Base-by-base conservation (phyloP, 2,888 invertebrate species). In the Acleris holmiana region DNA sequence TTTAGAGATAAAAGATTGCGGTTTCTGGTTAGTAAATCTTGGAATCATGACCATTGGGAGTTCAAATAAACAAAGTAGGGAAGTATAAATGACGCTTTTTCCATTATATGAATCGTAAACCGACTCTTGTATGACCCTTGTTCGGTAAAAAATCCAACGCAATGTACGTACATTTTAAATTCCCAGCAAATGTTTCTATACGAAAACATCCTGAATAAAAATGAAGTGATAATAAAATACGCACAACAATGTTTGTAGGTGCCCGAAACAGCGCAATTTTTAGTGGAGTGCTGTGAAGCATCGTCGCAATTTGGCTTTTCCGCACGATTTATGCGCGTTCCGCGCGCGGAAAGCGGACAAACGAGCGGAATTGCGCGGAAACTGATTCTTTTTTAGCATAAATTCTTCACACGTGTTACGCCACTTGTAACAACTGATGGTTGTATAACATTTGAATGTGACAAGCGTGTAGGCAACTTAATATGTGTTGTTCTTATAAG, bases 241-340 rank as follows among this genome's bases (percentile, higher is more conserved):
- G 76, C 78, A 80, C 79, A 78, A 83, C 84, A 82, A 88, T 86
- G 86, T 89, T 88, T 84, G 85, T 84, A 77, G n/a, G n/a, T n/a
- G n/a, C 82, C 82, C 83, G 76, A 79, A 84, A 86, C 86, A 85
- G 85, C 76, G 83, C 86, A 83, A 85, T 88, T 89, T 90, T 88
- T 85, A 84, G 86, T 87, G 79, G 85, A 86, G 85, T 82, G 85
- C 78, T 75, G 83, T 83, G 85, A 85, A 84, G 82, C 86, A 87
- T 85, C 76, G 82, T 82, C 79, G 89, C 89, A 91, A 91, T 92
- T 91, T 88, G 85, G 86, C 83, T 83, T 85, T 89, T 89, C 82
- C 84, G 81, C 84, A 81, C 83, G 84, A 91, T 92, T 92, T 91
- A 91, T 89, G 88, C 75, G 88, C 83, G 86, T 85, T 86, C 86